These are phyloP conservation scores for Clavelina lepadiformis DNA, from an alignment of 23 tunicate species.

Conservation along the genomic window DNA sequence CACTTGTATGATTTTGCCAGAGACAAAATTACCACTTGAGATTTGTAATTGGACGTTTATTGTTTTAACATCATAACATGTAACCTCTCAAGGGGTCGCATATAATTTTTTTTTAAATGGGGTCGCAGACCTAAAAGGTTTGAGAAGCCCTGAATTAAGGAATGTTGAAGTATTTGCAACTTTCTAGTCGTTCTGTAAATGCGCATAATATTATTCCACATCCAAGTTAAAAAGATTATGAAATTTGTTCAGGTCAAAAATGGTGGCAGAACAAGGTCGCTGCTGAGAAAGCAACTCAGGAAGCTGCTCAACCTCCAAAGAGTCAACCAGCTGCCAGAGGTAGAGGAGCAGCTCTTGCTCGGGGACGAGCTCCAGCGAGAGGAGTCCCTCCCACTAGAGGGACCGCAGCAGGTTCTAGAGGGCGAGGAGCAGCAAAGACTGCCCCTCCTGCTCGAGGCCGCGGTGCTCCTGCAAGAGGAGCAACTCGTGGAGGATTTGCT, in stretches of 20 bases:
- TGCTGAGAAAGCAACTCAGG: conserved; percentile 41
- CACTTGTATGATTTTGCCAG: too few species aligned
- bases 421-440: conserved; percentile 28
- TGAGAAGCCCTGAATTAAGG: too few species aligned
- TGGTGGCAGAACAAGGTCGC: conserved; percentile 77
- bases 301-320: conserved; percentile 13
- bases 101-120: too few species aligned
- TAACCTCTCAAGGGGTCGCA: too few species aligned
- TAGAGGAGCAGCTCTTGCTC: conserved; percentile 38
- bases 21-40: too few species aligned
- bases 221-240: too few species aligned
- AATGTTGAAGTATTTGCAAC: too few species aligned
- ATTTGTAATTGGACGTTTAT: too few species aligned
- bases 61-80: too few species aligned
- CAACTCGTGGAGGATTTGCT: conserved; percentile 9
- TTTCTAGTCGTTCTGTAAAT: too few species aligned
- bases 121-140: too few species aligned
- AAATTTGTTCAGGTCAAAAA: conserved; percentile 58
- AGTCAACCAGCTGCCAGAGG: conserved; percentile 35
- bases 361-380: conserved; percentile 36
- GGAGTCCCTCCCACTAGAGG: conserved; percentile 44
- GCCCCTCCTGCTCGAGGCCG: conserved; percentile 31
- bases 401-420: conserved; percentile 18
- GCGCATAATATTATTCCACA: too few species aligned
- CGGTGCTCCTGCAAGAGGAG: conserved; percentile 51